These are phyloP conservation scores for Troides helena DNA, from an alignment of 2,888 invertebrate genomes.

Conservation along the genomic window DNA sequence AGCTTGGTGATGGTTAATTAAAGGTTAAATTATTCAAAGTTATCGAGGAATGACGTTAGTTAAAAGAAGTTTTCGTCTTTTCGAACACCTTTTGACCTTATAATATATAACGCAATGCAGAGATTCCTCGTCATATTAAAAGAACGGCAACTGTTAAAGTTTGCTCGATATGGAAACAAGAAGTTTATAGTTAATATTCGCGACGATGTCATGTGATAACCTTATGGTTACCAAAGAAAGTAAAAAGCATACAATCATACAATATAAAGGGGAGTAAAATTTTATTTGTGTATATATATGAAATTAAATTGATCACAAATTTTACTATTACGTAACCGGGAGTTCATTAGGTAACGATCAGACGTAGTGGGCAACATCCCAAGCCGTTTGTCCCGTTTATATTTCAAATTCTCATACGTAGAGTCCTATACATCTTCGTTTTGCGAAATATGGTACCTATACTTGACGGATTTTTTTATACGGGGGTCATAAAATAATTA, in stretches of 20 bases:
- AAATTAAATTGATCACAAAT: neutral
- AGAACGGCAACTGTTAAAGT: neutral
- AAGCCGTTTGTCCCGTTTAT: slow-evolving; percentile 55
- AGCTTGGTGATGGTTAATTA: neutral
- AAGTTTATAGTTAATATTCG: neutral
- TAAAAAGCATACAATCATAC: too few species aligned
- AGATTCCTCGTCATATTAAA: neutral
- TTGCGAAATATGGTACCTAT: neutral
- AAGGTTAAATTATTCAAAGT: neutral
- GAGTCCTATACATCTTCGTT: slow-evolving; percentile 2
- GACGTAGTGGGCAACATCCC: slow-evolving; percentile 46
- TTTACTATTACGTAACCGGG: slow-evolving; percentile 17
- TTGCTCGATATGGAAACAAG: neutral
- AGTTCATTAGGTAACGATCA: slow-evolving; percentile 46
- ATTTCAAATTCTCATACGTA: slow-evolving; percentile 40
- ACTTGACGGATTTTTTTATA: slow-evolving; percentile 12
- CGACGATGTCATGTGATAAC: neutral
- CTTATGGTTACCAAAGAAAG: neutral
- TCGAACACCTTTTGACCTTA: neutral
- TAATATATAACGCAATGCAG: neutral
- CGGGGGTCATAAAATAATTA: slow-evolving; percentile 59
- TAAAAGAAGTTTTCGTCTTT: too few species aligned
- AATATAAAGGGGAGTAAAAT: neutral
- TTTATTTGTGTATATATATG: neutral
- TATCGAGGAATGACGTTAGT: too few species aligned